A percentile compares a stretch with the other conserved stretches of the same genome.
phyloP scores from a whole-genome alignment of 2,113 vertebrate genomes.

The Petroica traversi region DNA sequence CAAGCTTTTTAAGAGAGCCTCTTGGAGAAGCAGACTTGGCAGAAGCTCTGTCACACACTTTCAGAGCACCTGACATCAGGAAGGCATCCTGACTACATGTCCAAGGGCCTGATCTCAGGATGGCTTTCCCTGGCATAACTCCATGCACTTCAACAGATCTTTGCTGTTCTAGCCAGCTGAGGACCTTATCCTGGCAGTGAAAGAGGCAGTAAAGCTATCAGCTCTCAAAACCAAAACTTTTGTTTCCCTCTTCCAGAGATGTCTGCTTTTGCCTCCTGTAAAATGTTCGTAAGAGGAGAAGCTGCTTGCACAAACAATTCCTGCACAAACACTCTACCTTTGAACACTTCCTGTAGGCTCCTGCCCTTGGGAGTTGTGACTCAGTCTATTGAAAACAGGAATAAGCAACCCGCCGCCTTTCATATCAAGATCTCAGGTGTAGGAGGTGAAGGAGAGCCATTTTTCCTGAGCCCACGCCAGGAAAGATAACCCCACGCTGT shows the following conservation, averaged over 20 bases:
- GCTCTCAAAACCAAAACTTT: not conserved
- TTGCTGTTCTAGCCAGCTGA: not conserved
- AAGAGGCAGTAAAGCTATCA: not conserved
- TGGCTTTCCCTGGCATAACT: not conserved
- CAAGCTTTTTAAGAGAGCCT: not conserved
- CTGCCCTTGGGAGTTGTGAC: not conserved
- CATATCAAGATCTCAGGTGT: conserved; percentile 17
- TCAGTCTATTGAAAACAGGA: not conserved
- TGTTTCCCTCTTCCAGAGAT: not conserved
- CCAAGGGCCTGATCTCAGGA: not conserved
- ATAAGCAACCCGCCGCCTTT: conserved; percentile 17
- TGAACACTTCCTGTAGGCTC: not conserved
- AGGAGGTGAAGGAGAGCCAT: not conserved
- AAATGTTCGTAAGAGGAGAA: not conserved
- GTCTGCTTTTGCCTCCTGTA: not conserved
- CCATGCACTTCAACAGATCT: not conserved
- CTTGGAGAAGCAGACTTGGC: not conserved
- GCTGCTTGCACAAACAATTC: not conserved
- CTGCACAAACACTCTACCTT: not conserved
- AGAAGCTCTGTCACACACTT: not conserved
- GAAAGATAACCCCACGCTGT: not conserved
- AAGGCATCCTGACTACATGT: not conserved
- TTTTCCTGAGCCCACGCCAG: not conserved
- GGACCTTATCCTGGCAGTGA: not conserved
- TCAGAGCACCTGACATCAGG: not conserved